A percentile compares a stretch with the other conserved stretches of the same genome.
phyloP scores from a whole-genome alignment of 1,140 invertebrate species.

The Scaptodrosophila lebanonensis region DNA sequence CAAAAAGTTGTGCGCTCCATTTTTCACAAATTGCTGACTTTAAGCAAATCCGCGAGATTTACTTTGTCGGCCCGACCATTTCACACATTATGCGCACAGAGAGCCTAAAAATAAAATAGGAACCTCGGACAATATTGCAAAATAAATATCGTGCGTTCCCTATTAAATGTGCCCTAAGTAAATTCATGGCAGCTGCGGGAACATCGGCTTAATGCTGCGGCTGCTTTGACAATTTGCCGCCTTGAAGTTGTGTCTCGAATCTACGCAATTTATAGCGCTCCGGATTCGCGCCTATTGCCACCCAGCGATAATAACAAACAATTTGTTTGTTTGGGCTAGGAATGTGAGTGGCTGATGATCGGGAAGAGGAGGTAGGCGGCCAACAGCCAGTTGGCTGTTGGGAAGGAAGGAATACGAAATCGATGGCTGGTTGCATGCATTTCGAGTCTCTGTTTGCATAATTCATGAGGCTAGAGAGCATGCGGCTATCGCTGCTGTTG shows the following conservation, averaged over 20 bases:
- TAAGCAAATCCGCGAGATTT: slow-evolving; percentile 5
- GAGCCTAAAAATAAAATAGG: slow-evolving; percentile 17
- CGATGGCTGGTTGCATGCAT: slow-evolving; percentile 13
- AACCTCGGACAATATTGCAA: background rate
- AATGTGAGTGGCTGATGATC: too few relatives aligned
- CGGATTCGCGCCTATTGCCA: slow-evolving; percentile 27
- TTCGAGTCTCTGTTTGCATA: slow-evolving; percentile 37
- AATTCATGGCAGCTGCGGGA: slow-evolving; percentile 26
- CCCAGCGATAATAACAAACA: slow-evolving; percentile 47
- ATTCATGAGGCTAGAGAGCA: slow-evolving; percentile 31
- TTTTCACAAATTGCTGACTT: slow-evolving; percentile 10
- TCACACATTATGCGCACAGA: slow-evolving; percentile 20
- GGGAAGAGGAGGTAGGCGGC: too few relatives aligned
- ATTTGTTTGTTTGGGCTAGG: slow-evolving; percentile 33
- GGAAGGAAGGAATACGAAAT: too few relatives aligned
- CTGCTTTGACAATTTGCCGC: slow-evolving; percentile 43
- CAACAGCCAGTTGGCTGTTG: too few relatives aligned
- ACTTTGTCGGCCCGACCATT: slow-evolving; percentile 19
- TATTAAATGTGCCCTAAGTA: slow-evolving; percentile 13
- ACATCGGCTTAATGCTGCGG: background rate
- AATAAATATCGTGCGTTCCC: slow-evolving; percentile 18
- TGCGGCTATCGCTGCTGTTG: slow-evolving; percentile 7
- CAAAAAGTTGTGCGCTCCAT: slow-evolving; percentile 2
- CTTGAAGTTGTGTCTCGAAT: slow-evolving; percentile 1
- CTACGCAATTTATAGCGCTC: slow-evolving; percentile 26